Conservation (phyloP, 2,797 vertebrate species). For the Triplophysa bombifrons region DNA sequence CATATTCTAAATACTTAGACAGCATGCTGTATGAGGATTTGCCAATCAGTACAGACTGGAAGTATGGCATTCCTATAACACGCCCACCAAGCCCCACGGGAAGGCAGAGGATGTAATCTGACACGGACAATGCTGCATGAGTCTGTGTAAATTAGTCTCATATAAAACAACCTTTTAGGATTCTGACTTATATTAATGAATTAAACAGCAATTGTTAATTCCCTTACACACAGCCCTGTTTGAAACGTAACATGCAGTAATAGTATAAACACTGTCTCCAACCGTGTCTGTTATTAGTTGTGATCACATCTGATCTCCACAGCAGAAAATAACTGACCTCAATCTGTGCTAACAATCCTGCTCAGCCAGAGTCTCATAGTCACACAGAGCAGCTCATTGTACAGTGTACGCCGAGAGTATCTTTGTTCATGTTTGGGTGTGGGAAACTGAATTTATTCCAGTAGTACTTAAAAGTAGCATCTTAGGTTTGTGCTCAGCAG, state of each 20-base stretch:
- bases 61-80: constrained; percentile 19
- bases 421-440: constrained; percentile 15
- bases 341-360: constrained; percentile 70
- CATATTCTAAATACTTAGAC: constrained; percentile 17
- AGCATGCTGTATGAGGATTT: constrained; percentile 4
- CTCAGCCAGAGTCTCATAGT: constrained; percentile 52
- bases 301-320: constrained; percentile 60
- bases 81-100: not conserved
- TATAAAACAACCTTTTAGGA: no score
- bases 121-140: not conserved
- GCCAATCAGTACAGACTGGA: constrained; percentile 4
- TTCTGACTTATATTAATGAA: not conserved
- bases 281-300: constrained; percentile 9
- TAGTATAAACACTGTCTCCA: not conserved
- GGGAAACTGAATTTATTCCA: not conserved
- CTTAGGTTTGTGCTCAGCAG: not conserved
- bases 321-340: constrained; percentile 77
- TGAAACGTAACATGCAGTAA: not conserved
- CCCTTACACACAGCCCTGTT: not conserved
- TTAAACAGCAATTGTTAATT: not conserved
- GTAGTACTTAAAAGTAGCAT: not conserved
- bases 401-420: not conserved
- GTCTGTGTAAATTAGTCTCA: not conserved
- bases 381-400: constrained; percentile 15
- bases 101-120: not conserved